These are phyloP conservation scores for Zalophus californianus DNA, from an alignment of 2,797 vertebrate species.

Conservation along the genomic window DNA sequence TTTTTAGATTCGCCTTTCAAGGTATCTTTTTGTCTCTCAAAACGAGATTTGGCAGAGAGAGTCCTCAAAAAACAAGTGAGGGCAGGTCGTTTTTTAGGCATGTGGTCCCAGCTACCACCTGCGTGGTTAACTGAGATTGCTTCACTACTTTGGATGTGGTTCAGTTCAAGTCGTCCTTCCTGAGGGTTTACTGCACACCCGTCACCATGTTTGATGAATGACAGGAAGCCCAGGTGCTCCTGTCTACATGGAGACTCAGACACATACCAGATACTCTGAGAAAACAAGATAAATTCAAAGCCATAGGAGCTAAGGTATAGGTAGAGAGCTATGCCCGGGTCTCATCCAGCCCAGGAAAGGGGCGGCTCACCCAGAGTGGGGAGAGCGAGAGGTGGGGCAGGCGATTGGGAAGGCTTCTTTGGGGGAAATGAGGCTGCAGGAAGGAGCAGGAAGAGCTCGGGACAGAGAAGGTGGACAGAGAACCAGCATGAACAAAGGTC, in stretches of 20 bases:
- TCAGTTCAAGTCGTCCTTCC: neutral
- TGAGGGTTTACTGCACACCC: neutral
- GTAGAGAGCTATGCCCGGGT: neutral
- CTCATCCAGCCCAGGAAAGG: neutral
- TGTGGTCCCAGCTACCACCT: neutral
- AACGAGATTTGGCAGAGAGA: neutral
- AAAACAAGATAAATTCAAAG: neutral
- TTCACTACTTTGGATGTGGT: neutral
- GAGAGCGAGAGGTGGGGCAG: neutral
- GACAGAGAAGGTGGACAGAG: neutral
- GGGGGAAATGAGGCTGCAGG: neutral
- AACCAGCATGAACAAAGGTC: neutral
- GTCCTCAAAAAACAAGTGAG: neutral
- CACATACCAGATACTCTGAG: neutral
- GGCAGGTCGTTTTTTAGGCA: neutral
- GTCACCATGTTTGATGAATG: neutral
- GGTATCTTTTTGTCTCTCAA: neutral
- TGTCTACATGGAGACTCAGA: neutral
- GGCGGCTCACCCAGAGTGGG: too few species aligned
- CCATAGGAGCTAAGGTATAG: neutral
- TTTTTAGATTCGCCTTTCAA: neutral
- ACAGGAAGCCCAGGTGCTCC: neutral
- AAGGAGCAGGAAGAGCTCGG: neutral
- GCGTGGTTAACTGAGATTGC: neutral
- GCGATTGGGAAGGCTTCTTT: neutral